Base-by-base conservation (phyloP, 2,113 vertebrate species). In the Ranitomeya variabilis region DNA sequence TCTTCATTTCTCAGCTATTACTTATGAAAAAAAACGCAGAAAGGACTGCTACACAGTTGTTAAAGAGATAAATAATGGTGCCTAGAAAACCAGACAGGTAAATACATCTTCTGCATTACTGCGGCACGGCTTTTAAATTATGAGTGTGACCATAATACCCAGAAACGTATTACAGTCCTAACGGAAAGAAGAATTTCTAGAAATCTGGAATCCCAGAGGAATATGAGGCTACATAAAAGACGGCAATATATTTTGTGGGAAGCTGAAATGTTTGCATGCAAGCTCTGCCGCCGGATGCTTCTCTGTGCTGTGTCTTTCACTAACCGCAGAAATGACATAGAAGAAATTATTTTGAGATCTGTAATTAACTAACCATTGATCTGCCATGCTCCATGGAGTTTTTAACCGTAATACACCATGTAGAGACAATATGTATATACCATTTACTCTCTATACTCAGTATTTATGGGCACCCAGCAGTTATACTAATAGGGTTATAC, bases 21-120 rank as follows among this genome's bases (percentile, higher is more conserved):
- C n/a, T 90, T 86, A 90, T 89, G 91, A 82, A 79, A 90, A 85
- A 92, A 85, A 87, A 80, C 80, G 80, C 62, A 83, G 80, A 76
- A 59, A 79, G 77, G 52, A 76, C 52, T 73, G 60, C 51, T 0
- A 8, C 60, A 66, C 55, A 81, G 26, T 45, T 87, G 87, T 23
- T 87, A 89, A 66, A 82, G 80, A 89, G 86, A 90, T 91, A 90
- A 77, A 89, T 6, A 89, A 90, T 78, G 78, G 0, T 86, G 69
- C 86, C 26, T 62, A 51, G 14, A 77, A 91, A 89, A 60, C 31
- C 21, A 89, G 69, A 76, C 85, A 71, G 26, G 67, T 87, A 87
- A 91, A 84, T 90, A 89, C 37, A 90, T 90, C 88, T 90, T 78
- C 59, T 55, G 23, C 73, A 26, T 78, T 87, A 90, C 79, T 87